These are phyloP conservation scores for Tragelaphus scriptus DNA, from an alignment of 2,113 vertebrate genomes.

Conservation along the genomic window DNA sequence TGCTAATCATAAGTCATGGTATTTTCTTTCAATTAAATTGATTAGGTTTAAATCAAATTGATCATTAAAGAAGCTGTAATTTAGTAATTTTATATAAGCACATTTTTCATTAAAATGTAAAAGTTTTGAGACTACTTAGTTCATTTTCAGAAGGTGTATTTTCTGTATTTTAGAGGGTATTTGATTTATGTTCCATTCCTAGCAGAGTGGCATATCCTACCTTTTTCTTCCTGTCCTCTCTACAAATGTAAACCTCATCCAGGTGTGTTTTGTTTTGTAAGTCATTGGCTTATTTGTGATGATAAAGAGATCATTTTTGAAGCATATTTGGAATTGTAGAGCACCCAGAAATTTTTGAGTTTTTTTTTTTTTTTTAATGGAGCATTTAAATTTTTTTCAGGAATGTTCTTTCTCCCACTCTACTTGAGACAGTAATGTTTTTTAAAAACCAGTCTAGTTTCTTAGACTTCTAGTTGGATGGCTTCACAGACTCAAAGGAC, in stretches of 20 bases:
- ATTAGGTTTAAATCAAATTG: not conserved
- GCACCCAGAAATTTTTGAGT: not conserved
- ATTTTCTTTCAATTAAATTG: not conserved
- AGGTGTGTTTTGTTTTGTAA: not conserved
- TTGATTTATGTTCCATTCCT: not conserved
- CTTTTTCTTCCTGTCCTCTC: not conserved
- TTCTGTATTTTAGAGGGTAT: not conserved
- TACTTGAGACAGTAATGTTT: not conserved
- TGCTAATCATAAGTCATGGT: not conserved
- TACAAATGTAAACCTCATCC: not conserved
- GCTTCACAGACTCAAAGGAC: too few species aligned
- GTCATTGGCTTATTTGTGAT: not conserved
- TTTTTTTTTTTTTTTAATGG: too few species aligned
- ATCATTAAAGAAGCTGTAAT: not conserved
- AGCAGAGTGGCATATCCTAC: not conserved
- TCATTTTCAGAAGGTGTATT: not conserved
- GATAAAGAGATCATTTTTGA: not conserved
- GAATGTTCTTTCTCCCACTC: not conserved
- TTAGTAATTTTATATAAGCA: not conserved
- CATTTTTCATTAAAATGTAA: not conserved
- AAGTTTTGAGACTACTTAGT: not conserved
- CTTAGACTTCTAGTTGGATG: too few species aligned
- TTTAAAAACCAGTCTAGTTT: not conserved
- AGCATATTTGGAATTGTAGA: not conserved
- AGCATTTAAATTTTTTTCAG: not conserved